Conservation (phyloP, 2,797 vertebrate species). For the Pseudochaenichthys georgianus region DNA sequence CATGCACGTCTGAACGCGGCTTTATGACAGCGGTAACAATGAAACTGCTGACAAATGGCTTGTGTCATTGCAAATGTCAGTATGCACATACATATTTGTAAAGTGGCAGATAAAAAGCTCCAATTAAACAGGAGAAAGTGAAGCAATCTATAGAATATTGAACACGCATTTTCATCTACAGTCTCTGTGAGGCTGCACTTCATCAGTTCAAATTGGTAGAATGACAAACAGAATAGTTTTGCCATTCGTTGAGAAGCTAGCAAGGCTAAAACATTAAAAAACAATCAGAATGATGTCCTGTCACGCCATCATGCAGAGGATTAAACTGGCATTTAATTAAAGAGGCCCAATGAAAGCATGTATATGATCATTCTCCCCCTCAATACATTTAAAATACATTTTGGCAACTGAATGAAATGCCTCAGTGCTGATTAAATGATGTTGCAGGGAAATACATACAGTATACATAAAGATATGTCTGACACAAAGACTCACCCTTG, state of each 20-base stretch:
- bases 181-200: no score
- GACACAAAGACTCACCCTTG: conserved; percentile 86
- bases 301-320: no score
- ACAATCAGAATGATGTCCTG: no score
- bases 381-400: background rate
- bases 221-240: no score
- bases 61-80: conserved; percentile 22
- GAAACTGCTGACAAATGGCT: conserved; percentile 31
- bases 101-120: conserved; percentile 11
- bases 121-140: background rate
- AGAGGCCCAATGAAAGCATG: background rate
- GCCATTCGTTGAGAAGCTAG: no score
- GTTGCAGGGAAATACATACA: background rate
- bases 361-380: background rate
- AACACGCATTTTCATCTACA: background rate
- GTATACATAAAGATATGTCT: background rate
- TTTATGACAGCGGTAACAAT: conserved; percentile 19
- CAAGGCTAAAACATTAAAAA: no score
- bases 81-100: conserved; percentile 2
- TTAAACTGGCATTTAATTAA: background rate
- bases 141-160: background rate
- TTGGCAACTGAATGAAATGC: background rate
- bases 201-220: no score
- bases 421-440: background rate
- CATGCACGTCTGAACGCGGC: conserved; percentile 18